These are phyloP conservation scores for Dendropsophus ebraccatus DNA, from an alignment of 2,113 vertebrate species.

Conservation along the genomic window DNA sequence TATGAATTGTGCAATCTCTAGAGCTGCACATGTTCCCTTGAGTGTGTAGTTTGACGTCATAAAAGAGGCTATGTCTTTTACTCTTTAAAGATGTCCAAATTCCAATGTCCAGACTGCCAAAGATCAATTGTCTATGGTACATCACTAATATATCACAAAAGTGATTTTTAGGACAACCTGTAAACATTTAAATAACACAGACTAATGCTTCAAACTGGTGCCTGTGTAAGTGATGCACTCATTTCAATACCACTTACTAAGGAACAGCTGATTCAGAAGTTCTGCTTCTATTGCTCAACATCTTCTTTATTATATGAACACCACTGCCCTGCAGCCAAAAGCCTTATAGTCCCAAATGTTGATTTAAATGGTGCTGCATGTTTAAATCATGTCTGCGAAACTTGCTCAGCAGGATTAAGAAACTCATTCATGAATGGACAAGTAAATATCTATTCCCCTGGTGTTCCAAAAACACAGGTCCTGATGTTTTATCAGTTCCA, in stretches of 20 bases:
- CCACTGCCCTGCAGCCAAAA: conserved; percentile 2
- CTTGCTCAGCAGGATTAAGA: conserved; percentile 37
- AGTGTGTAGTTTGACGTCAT: conserved; percentile 7
- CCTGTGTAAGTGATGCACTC: background rate
- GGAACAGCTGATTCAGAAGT: background rate
- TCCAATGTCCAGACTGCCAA: background rate
- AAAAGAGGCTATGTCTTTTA: background rate
- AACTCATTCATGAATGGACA: conserved; percentile 28
- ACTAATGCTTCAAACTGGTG: background rate
- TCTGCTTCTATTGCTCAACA: background rate
- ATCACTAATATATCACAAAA: too few species aligned
- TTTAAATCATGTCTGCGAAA: conserved; percentile 4
- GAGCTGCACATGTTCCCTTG: background rate
- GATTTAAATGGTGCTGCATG: conserved; percentile 2
- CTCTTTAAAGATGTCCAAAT: conserved; percentile 15
- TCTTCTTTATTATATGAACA: background rate
- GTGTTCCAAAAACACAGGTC: conserved; percentile 39
- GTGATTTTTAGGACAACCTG: background rate
- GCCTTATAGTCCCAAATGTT: background rate
- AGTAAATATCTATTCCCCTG: conserved; percentile 41
- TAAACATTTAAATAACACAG: background rate
- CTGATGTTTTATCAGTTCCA: conserved; percentile 54
- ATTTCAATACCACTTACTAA: background rate
- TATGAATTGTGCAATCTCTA: background rate
- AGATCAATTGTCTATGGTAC: too few species aligned